Base-by-base conservation (phyloP, 2,113 vertebrate species). In the Chaenogobius annularis region DNA sequence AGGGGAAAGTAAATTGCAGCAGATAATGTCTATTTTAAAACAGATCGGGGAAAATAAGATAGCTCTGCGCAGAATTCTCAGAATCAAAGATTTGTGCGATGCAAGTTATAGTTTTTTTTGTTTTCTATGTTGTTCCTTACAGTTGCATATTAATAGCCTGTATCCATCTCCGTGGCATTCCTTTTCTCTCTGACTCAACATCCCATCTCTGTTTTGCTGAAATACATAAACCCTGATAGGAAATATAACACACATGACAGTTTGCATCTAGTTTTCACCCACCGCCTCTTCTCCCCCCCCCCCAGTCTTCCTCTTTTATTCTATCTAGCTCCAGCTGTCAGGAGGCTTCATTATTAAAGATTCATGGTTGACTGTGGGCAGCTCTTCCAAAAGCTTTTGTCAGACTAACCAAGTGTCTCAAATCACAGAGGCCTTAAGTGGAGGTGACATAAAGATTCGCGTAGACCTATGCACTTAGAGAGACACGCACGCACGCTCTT, bases 301-400 rank as follows among this genome's bases (percentile, higher is more conserved):
- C 66, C 69, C 56, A 35, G 72, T 85, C 73, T 72, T 79, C 77
- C 64, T 73, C 77, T 85, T 73, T 64, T 73, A 72, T 68, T 66
- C 67, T 73, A 76, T 72, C 84, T 72, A 58, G 75, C 82, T 87
- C 87, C 89, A 90, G 87, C 89, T 92, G 90, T 92, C 90, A 90
- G 79, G 75, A 90, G 82, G 84, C 87, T 90, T 90, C 87, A 88
- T 90, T 88, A 92, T 92, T 90, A 92, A 92, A 90, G 85, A 92
- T 92, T 92, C 87, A 92, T 90, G 78, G 79, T 35, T 47, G 75
- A 87, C 85, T 88, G 87, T 90, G 87, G 89, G 85, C 83, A 89
- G 89, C 83, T 88, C 74, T 54, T 90, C 82, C 85, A 83, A 88
- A 89, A 88, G 87, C 89, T 89, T 89, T 90, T 92, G 90, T 90